Evolutionary conservation across 2,888 invertebrate genomes (phyloP).

Genomic region (Machimus rusticus): DNA sequence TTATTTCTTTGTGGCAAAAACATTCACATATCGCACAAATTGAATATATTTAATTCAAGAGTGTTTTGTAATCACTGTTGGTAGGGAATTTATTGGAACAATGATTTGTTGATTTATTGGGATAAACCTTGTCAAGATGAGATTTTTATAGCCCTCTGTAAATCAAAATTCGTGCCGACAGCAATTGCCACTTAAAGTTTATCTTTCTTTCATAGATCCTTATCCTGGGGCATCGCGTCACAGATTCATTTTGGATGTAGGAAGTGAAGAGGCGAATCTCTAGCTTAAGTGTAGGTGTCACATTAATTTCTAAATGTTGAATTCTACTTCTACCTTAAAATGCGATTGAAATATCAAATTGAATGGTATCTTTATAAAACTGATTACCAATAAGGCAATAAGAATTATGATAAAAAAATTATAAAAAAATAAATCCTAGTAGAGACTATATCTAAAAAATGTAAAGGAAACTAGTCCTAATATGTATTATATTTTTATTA

Average conservation of each 20-base stretch:
- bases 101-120: background rate
- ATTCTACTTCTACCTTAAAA: background rate
- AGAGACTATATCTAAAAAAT: too few species aligned
- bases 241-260: background rate
- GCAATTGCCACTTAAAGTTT: background rate
- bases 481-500: too few species aligned
- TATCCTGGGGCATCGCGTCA: background rate
- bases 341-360: background rate
- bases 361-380: too few species aligned
- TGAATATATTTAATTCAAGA: background rate
- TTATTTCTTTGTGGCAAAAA: too few species aligned
- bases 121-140: background rate
- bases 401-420: too few species aligned
- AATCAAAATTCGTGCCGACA: background rate
- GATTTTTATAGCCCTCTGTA: background rate
- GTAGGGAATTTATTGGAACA: background rate
- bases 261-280: background rate
- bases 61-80: background rate
- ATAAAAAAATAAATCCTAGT: too few species aligned
- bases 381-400: too few species aligned
- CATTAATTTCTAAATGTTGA: background rate
- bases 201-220: background rate
- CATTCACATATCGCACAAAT: too few species aligned
- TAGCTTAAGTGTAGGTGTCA: background rate
- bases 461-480: too few species aligned